phyloP scores from a whole-genome alignment of 2,113 vertebrate genomes.

The Ammodytes dubius region DNA sequence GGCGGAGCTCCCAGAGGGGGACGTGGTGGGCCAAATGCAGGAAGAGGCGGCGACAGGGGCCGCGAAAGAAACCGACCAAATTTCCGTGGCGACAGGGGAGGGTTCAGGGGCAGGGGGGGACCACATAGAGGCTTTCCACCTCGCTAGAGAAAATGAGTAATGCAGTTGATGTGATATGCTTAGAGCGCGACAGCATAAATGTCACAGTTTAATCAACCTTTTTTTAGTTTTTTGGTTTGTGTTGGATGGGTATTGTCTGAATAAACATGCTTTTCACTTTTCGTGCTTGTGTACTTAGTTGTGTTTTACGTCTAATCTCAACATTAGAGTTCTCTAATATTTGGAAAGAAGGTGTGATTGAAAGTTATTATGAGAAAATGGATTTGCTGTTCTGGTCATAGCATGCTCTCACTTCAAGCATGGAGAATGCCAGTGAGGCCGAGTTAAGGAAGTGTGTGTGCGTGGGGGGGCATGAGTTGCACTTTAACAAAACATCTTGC shows the following conservation, averaged over 20 bases:
- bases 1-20: constrained; percentile 93
- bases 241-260: constrained; percentile 19
- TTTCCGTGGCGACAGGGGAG: constrained; percentile 94
- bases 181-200: neutral
- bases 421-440: neutral
- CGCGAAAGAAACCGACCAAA: constrained; percentile 95
- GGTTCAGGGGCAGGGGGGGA: constrained; percentile 93
- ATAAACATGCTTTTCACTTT: constrained; percentile 48
- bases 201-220: neutral
- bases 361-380: neutral
- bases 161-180: neutral
- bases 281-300: neutral
- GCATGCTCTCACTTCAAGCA: constrained; percentile 2
- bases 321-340: neutral
- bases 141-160: constrained; percentile 79
- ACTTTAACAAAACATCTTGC: too few relatives aligned
- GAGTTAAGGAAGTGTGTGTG: neutral
- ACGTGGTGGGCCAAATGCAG: constrained; percentile 90
- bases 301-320: neutral
- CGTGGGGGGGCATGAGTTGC: too few relatives aligned
- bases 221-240: constrained; percentile 16
- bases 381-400: constrained; percentile 10
- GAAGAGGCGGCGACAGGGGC: constrained; percentile 92
- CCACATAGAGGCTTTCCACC: constrained; percentile 95
- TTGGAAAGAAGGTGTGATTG: neutral